Percentiles rank a stretch among this genome's conserved stretches.
These are phyloP conservation scores for Ashinkailepas kermadecensis DNA, from an alignment of 2,888 invertebrate species.

Conservation along the genomic window DNA sequence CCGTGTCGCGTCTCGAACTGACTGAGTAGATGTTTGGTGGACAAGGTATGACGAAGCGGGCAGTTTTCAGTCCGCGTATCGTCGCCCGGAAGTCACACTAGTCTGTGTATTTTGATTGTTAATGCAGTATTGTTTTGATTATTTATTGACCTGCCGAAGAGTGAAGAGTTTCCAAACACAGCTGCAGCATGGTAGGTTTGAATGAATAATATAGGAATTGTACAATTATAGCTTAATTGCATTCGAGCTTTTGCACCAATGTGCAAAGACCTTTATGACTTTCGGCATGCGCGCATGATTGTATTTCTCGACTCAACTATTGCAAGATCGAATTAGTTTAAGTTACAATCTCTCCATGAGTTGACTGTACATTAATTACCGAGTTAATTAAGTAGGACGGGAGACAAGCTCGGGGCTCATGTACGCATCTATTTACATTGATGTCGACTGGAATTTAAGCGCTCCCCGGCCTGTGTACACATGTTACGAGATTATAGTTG, in stretches of 20 bases:
- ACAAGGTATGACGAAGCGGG: not conserved
- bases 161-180: not conserved
- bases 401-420: not conserved
- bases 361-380: not conserved
- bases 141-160: slow-evolving; percentile 12
- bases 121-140: slow-evolving; percentile 10
- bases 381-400: not conserved
- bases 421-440: not conserved
- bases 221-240: too few relatives aligned
- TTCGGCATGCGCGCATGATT: not conserved
- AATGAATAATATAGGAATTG: too few relatives aligned
- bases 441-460: not conserved
- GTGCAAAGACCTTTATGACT: not conserved
- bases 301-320: not conserved
- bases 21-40: not conserved
- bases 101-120: slow-evolving; percentile 17
- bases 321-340: not conserved
- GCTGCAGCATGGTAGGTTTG: too few relatives aligned
- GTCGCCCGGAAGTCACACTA: not conserved
- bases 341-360: not conserved
- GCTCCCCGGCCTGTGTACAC: not conserved
- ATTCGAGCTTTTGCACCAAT: not conserved
- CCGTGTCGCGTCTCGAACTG: not conserved
- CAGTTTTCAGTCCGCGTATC: too few relatives aligned
- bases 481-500: slow-evolving; percentile 12